Conservation (phyloP, 2,113 vertebrate species). For the Alligator mississippiensis region DNA sequence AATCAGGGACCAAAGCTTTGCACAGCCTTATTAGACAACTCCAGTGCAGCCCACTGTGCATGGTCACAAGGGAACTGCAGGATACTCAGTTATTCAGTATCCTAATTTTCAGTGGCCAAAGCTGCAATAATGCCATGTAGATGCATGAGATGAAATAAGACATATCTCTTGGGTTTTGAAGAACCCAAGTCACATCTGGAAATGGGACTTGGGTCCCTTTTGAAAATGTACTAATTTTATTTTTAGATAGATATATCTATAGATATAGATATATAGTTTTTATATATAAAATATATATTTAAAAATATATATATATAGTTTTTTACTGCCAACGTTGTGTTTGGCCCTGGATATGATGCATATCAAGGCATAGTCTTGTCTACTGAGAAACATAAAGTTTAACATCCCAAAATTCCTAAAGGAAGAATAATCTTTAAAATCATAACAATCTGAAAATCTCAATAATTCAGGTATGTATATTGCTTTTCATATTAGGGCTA, state of each 20-base stretch:
- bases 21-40: no score
- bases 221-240: background rate
- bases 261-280: no score
- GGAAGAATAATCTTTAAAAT: background rate
- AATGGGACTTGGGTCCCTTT: background rate
- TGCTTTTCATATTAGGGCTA: background rate
- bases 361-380: background rate
- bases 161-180: background rate
- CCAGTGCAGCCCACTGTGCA: no score
- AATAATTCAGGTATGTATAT: background rate
- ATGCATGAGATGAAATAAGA: no score
- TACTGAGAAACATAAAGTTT: background rate
- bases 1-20: no score
- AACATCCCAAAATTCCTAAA: background rate
- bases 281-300: no score
- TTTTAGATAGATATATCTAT: no score
- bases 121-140: no score
- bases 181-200: background rate
- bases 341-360: background rate
- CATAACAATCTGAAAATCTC: background rate
- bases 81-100: no score
- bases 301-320: background rate
- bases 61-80: no score
- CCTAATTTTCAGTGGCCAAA: no score
- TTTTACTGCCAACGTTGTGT: background rate